These are phyloP conservation scores for Pherbina coryleti DNA, from an alignment of 2,888 invertebrate species.

Conservation along the genomic window DNA sequence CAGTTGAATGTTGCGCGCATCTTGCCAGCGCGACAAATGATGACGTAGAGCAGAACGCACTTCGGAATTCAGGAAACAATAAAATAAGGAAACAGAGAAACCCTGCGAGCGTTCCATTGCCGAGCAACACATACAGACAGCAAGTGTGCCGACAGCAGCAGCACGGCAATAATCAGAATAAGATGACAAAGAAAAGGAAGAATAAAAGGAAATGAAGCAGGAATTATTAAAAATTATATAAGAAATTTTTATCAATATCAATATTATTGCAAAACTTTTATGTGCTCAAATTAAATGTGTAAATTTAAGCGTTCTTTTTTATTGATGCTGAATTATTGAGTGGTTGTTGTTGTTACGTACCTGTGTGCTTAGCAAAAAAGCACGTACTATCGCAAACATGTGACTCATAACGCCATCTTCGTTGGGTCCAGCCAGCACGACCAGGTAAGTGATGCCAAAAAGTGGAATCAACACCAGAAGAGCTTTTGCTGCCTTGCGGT, in stretches of 20 bases:
- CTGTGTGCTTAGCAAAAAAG: slow-evolving; percentile 90
- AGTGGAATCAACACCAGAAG: slow-evolving; percentile 92
- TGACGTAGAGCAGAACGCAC: slow-evolving; percentile 88
- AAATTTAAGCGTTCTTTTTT: no score
- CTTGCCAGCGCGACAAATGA: slow-evolving; percentile 72
- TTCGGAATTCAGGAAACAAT: slow-evolving; percentile 94
- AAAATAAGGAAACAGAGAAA: slow-evolving; percentile 89
- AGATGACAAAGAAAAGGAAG: background rate
- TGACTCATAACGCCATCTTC: slow-evolving; percentile 78
- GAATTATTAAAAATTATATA: no score
- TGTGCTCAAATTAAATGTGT: no score
- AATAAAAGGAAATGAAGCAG: background rate
- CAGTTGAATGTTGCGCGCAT: slow-evolving; percentile 66
- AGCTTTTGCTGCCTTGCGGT: slow-evolving; percentile 91
- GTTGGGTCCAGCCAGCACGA: slow-evolving; percentile 85
- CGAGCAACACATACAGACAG: background rate
- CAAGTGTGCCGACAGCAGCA: background rate
- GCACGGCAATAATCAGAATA: slow-evolving; percentile 8
- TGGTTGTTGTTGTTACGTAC: slow-evolving; percentile 70
- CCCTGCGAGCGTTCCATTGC: slow-evolving; percentile 74
- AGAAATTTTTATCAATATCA: no score
- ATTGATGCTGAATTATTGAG: background rate
- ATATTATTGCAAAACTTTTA: no score
- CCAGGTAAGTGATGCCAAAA: slow-evolving; percentile 90
- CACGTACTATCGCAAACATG: slow-evolving; percentile 83